phyloP scores from a whole-genome alignment of 2,113 vertebrate genomes.

The Xyliphius kryptos region DNA sequence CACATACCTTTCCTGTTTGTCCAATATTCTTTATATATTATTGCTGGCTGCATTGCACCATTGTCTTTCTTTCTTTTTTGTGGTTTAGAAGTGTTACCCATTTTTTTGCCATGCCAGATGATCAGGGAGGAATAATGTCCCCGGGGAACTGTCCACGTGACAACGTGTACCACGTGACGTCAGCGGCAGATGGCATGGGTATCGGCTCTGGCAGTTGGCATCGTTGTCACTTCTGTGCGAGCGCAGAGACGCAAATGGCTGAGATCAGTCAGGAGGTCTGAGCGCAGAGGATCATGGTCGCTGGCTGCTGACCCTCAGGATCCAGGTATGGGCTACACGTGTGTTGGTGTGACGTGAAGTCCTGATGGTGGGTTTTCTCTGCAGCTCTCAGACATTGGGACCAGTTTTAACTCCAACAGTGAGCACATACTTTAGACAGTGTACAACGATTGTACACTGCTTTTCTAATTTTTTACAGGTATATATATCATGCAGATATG shows the following conservation, averaged over 20 bases:
- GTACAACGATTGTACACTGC: no score
- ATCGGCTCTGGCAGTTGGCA: slow-evolving; percentile 93
- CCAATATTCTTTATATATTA: no score
- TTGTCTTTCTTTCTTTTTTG: no score
- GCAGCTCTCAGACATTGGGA: neutral
- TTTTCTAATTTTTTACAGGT: no score
- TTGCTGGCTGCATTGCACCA: no score
- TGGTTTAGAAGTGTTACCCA: slow-evolving; percentile 72
- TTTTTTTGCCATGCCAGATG: slow-evolving; percentile 83
- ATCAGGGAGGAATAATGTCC: slow-evolving; percentile 83
- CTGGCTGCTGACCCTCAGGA: slow-evolving; percentile 75
- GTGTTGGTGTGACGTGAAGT: neutral
- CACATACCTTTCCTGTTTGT: no score
- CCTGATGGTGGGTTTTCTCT: neutral
- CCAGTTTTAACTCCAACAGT: no score
- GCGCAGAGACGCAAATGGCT: slow-evolving; percentile 54
- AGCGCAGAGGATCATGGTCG: slow-evolving; percentile 77
- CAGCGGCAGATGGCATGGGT: slow-evolving; percentile 93
- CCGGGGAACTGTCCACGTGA: slow-evolving; percentile 81
- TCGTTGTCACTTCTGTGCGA: slow-evolving; percentile 90
- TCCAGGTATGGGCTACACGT: slow-evolving; percentile 68
- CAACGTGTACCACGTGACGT: slow-evolving; percentile 83
- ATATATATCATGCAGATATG: no score
- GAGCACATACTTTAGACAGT: no score
- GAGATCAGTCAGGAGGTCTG: slow-evolving; percentile 73